A percentile compares a stretch with the other conserved stretches of the same genome.
phyloP scores from a whole-genome alignment of 2,888 invertebrate species.

The Chaetoderma sp. region DNA sequence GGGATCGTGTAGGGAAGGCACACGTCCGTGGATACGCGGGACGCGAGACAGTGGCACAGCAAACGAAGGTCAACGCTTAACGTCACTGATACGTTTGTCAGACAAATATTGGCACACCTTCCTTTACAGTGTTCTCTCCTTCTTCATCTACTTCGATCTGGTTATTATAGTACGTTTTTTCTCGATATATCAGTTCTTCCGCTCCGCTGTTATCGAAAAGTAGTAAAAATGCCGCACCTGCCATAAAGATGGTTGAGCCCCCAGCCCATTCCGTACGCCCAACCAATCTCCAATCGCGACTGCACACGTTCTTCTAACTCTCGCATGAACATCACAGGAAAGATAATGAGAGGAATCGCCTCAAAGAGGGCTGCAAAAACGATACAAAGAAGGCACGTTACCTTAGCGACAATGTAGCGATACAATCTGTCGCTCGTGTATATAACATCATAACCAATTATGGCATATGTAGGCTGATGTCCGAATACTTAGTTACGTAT shows the following conservation, averaged over 20 bases:
- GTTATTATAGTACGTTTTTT: slow-evolving; percentile 73
- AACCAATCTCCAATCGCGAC: slow-evolving; percentile 79
- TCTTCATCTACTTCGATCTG: slow-evolving; percentile 40
- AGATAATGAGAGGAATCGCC: slow-evolving; percentile 92
- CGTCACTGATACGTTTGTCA: too few relatives aligned
- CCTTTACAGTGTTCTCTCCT: too few relatives aligned
- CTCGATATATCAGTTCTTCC: slow-evolving; percentile 97
- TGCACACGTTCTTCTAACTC: slow-evolving; percentile 35
- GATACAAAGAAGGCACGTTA: slow-evolving; percentile 29
- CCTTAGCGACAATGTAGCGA: too few relatives aligned
- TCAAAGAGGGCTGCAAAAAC: slow-evolving; percentile 84
- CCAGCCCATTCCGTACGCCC: slow-evolving; percentile 99
- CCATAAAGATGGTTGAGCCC: slow-evolving; percentile 95
- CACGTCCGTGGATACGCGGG: too few relatives aligned
- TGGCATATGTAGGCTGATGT: too few relatives aligned
- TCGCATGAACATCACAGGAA: slow-evolving; percentile 80
- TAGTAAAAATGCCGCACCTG: slow-evolving; percentile 92
- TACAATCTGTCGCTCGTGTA: too few relatives aligned
- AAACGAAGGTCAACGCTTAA: too few relatives aligned
- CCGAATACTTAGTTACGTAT: too few relatives aligned
- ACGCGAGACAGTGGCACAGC: too few relatives aligned
- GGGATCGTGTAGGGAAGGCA: too few relatives aligned
- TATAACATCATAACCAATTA: too few relatives aligned
- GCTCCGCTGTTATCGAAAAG: slow-evolving; percentile 98
- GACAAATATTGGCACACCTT: too few relatives aligned